phyloP scores from a whole-genome alignment of 1,140 invertebrate species.

The Pemphigus obesinymphae region DNA sequence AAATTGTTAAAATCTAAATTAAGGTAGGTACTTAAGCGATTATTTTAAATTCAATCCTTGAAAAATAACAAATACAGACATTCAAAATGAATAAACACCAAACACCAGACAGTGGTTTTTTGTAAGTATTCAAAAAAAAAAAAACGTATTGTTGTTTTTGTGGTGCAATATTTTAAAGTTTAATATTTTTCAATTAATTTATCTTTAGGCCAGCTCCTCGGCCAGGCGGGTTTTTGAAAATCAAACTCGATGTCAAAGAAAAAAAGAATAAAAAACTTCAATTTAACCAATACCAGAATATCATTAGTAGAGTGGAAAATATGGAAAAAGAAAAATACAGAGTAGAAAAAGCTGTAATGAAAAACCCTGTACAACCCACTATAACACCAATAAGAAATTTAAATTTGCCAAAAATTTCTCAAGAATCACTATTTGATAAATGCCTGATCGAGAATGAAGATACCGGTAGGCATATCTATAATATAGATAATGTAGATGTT shows the following conservation, averaged over 20 bases:
- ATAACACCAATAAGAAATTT: conserved; percentile 8
- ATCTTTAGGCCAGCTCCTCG: not conserved
- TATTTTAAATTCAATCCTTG: too few relatives aligned
- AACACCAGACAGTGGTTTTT: too few relatives aligned
- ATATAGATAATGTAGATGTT: not conserved
- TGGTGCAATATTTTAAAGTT: too few relatives aligned
- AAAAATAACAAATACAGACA: too few relatives aligned
- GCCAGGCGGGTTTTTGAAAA: not conserved
- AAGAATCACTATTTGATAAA: conserved; percentile 28
- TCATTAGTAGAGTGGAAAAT: not conserved
- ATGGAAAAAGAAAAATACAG: conserved; percentile 13
- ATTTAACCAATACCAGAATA: not conserved
- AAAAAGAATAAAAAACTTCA: not conserved
- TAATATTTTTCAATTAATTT: too few relatives aligned
- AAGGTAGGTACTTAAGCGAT: too few relatives aligned
- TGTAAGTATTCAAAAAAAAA: too few relatives aligned
- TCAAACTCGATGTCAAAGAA: not conserved
- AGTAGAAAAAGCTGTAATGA: not conserved
- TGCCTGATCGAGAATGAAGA: conserved; percentile 23
- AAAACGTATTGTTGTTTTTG: too few relatives aligned
- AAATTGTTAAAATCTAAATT: too few relatives aligned
- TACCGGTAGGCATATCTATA: not conserved
- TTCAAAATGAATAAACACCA: too few relatives aligned
- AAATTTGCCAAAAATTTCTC: conserved; percentile 32
- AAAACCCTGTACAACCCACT: not conserved